Conservation (phyloP, 2,797 vertebrate species). For the Falco novaeseelandiae region DNA sequence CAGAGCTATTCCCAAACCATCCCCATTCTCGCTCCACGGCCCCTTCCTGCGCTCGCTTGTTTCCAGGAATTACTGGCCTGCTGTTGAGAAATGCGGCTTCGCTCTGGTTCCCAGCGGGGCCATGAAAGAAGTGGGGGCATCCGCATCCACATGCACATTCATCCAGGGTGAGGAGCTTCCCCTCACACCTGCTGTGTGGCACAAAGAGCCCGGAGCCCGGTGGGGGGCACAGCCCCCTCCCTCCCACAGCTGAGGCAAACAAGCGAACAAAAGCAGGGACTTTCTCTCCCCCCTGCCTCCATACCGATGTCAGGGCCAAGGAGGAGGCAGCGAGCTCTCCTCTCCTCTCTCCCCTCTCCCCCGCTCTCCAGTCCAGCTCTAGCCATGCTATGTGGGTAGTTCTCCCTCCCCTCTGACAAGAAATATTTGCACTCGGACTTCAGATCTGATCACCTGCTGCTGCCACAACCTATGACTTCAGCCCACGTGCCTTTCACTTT, state of each 20-base stretch:
- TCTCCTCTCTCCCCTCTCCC: neutral
- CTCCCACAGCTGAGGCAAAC: neutral
- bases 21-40: neutral
- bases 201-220: neutral
- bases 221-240: neutral
- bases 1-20: conserved; percentile 17
- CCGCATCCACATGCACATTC: neutral
- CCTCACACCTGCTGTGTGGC: neutral
- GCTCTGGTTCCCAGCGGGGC: neutral
- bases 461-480: neutral
- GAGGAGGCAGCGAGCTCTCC: neutral
- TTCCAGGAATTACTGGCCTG: conserved; percentile 28
- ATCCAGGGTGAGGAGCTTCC: neutral
- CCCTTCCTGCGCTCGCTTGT: neutral
- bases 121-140: neutral
- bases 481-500: neutral
- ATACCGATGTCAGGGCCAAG: neutral
- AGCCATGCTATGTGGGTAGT: rapidly evolving
- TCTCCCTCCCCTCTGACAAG: neutral
- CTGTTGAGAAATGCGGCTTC: neutral
- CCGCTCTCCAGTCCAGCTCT: rapidly evolving
- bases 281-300: neutral
- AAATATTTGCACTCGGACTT: neutral
- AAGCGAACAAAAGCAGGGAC: neutral
- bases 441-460: neutral